A percentile compares a stretch with the other conserved stretches of the same genome.
Conservation (phyloP, 2,888 invertebrate genomes). For the Adineta ricciae region DNA sequence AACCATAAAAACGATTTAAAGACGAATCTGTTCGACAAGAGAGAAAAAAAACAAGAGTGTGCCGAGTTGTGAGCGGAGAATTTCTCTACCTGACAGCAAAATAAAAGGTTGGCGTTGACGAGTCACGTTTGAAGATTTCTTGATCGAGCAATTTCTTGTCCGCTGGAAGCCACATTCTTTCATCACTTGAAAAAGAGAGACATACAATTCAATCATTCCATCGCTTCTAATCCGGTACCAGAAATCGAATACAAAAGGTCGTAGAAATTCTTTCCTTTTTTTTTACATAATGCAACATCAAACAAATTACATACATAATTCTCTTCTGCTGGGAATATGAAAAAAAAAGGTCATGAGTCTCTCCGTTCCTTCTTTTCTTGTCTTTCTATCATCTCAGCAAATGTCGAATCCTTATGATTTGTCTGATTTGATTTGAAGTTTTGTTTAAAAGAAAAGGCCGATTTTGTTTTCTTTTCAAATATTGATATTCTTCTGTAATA, state of each 20-base stretch:
- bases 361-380: neutral
- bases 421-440: no score
- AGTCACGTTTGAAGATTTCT: slow-evolving; percentile 13
- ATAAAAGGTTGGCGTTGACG: neutral
- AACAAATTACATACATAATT: neutral
- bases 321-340: neutral
- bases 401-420: no score
- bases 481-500: neutral
- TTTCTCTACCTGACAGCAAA: slow-evolving; percentile 11
- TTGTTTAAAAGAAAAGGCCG: neutral
- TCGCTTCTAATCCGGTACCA: neutral
- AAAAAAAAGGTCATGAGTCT: neutral
- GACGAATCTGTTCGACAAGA: neutral
- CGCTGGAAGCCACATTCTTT: slow-evolving; percentile 9
- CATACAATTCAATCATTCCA: neutral
- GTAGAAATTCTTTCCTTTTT: neutral
- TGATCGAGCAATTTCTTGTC: slow-evolving; percentile 18
- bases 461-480: neutral
- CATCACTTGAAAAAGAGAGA: neutral
- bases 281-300: neutral
- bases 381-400: neutral
- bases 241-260: neutral
- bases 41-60: neutral
- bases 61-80: neutral
- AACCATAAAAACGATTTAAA: slow-evolving; percentile 16